Percentiles rank a stretch among this genome's conserved stretches.
phyloP scores from a whole-genome alignment of 2,797 vertebrate genomes.

The Sebastes cheni region DNA sequence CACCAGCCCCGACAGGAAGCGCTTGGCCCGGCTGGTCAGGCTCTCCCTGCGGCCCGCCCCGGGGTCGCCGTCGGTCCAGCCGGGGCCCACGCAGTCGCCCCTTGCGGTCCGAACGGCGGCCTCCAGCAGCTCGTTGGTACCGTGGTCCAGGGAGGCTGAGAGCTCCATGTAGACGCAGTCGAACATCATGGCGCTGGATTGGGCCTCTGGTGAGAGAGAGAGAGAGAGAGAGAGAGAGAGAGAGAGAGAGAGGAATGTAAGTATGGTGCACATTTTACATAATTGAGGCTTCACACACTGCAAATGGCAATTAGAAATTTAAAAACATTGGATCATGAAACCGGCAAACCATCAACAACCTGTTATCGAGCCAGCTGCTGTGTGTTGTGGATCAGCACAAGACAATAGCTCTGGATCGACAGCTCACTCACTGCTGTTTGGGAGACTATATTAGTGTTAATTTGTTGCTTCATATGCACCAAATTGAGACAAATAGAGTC shows the following conservation, averaged over 20 bases:
- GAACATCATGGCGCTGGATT: constrained; percentile 87
- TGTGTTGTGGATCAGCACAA: constrained; percentile 3
- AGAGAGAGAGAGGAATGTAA: constrained; percentile 3
- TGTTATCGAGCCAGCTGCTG: constrained; percentile 18
- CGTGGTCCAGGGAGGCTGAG: constrained; percentile 91
- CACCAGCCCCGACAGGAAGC: constrained; percentile 90
- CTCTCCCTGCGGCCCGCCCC: constrained; percentile 86
- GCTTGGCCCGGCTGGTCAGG: constrained; percentile 89
- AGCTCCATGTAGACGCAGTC: constrained; percentile 92
- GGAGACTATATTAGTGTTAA: constrained; percentile 20
- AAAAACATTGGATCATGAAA: constrained; percentile 20
- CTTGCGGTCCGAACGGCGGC: constrained; percentile 87
- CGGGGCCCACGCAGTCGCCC: constrained; percentile 81
- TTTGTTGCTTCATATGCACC: constrained; percentile 21
- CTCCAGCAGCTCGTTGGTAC: constrained; percentile 89
- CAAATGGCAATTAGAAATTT: constrained; percentile 31
- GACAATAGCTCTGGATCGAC: constrained; percentile 3
- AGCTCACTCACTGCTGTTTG: not conserved
- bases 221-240: constrained; percentile 22
- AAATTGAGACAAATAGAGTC: constrained; percentile 33
- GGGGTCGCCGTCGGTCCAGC: constrained; percentile 74
- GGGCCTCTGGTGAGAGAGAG: constrained; percentile 74
- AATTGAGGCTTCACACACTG: constrained; percentile 19
- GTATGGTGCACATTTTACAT: not conserved
- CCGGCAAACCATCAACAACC: not conserved